These are phyloP conservation scores for Thymallus thymallus DNA, from an alignment of 2,113 vertebrate species.

Conservation along the genomic window DNA sequence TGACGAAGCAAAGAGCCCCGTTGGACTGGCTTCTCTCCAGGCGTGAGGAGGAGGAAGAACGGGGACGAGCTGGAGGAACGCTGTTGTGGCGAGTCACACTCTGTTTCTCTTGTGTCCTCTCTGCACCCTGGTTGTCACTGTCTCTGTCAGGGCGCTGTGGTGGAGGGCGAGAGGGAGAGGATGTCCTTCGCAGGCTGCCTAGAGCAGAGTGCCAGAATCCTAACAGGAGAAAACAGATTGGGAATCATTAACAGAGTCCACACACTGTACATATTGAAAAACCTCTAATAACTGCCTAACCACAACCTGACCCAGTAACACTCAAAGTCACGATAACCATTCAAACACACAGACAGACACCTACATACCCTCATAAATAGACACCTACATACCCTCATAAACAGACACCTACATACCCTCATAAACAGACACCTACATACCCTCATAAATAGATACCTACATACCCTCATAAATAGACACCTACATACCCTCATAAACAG, in stretches of 20 bases:
- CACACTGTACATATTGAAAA: too few species aligned
- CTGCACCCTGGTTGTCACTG: slow-evolving; percentile 12
- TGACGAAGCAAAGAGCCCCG: slow-evolving; percentile 88
- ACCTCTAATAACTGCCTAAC: too few species aligned
- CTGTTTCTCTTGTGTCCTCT: slow-evolving; percentile 20
- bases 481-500: too few species aligned
- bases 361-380: too few species aligned
- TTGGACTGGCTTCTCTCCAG: slow-evolving; percentile 82
- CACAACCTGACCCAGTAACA: too few species aligned
- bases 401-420: neutral
- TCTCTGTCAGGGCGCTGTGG: slow-evolving; percentile 46
- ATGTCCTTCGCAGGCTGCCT: slow-evolving; percentile 71
- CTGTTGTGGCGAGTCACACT: slow-evolving; percentile 79
- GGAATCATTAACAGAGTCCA: neutral
- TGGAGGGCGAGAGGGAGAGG: slow-evolving; percentile 65
- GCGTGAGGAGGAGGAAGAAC: slow-evolving; percentile 74
- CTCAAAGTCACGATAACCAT: too few species aligned
- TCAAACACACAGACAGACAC: too few species aligned
- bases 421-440: too few species aligned
- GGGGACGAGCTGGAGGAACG: slow-evolving; percentile 79
- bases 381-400: neutral
- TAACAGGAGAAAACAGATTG: slow-evolving; percentile 48
- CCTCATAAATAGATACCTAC: too few species aligned
- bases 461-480: too few species aligned
- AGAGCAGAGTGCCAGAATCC: slow-evolving; percentile 89